A percentile compares a stretch with the other conserved stretches of the same genome.
Evolutionary conservation across 2,888 invertebrate genomes (phyloP).

Genomic region (Cordylochernes scorpioides): DNA sequence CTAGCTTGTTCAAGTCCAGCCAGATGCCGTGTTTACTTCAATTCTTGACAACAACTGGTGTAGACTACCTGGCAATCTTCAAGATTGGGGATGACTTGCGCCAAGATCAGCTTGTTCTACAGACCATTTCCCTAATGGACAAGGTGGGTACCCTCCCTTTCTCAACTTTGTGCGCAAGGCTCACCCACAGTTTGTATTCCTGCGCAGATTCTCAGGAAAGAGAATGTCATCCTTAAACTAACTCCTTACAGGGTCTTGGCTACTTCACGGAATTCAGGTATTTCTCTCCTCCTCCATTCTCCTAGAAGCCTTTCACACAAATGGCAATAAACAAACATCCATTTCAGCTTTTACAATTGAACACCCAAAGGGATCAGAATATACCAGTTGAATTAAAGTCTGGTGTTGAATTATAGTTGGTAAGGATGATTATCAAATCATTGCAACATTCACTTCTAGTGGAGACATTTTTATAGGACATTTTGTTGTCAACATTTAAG

Average conservation of each 20-base stretch:
- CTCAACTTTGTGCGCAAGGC: too few species aligned
- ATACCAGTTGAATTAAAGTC: too few species aligned
- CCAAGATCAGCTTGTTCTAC: conserved; percentile 86
- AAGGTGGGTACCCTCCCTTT: conserved; percentile 22
- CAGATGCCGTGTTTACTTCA: conserved; percentile 78
- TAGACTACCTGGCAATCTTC: conserved; percentile 79
- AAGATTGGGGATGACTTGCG: conserved; percentile 91
- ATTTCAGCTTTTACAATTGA: too few species aligned
- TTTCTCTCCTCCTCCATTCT: background rate
- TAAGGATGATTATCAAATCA: too few species aligned
- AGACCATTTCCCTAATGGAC: conserved; percentile 96
- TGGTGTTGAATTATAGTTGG: too few species aligned
- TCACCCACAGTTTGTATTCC: too few species aligned
- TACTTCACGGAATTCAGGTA: too few species aligned
- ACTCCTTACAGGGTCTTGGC: conserved; percentile 88
- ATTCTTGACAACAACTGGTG: conserved; percentile 45
- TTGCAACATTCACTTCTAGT: too few species aligned
- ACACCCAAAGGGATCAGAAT: too few species aligned
- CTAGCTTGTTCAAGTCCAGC: conserved; percentile 79
- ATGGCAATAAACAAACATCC: too few species aligned
- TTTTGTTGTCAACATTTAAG: too few species aligned
- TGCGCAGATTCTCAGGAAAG: conserved; percentile 45
- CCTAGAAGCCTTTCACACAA: background rate
- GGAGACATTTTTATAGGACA: too few species aligned
- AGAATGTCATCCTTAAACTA: conserved; percentile 81